Conservation (phyloP, 2,797 vertebrate genomes). For the Spinus pinus region DNA sequence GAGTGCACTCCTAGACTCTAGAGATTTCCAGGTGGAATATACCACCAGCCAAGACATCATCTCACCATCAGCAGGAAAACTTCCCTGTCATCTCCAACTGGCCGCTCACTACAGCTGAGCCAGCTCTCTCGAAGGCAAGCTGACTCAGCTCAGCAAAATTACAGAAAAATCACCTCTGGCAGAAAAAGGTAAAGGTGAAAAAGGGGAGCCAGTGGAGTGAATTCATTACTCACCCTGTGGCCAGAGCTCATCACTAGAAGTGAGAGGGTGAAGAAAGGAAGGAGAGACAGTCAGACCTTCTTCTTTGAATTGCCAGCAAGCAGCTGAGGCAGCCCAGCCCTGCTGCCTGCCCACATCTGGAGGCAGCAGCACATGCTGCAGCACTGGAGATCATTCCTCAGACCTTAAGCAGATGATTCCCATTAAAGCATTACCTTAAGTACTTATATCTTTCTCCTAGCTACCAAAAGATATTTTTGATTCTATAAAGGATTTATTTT, state of each 20-base stretch:
- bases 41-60: background rate
- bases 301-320: background rate
- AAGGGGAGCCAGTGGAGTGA: background rate
- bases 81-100: background rate
- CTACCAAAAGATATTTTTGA: background rate
- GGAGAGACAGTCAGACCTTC: background rate
- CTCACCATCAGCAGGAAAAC: background rate
- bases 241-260: rapidly evolving
- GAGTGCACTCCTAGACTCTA: background rate
- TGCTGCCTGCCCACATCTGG: background rate
- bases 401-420: background rate
- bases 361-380: background rate
- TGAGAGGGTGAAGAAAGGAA: background rate
- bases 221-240: background rate
- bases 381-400: background rate
- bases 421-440: background rate
- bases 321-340: background rate
- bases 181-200: background rate
- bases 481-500: background rate
- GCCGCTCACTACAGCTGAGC: background rate
- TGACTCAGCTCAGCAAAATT: background rate
- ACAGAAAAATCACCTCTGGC: background rate
- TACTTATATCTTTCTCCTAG: background rate
- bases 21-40: background rate
- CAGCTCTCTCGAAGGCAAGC: background rate